Conservation (phyloP, 1,140 invertebrate genomes). For the Lutraria rhynchaena region DNA sequence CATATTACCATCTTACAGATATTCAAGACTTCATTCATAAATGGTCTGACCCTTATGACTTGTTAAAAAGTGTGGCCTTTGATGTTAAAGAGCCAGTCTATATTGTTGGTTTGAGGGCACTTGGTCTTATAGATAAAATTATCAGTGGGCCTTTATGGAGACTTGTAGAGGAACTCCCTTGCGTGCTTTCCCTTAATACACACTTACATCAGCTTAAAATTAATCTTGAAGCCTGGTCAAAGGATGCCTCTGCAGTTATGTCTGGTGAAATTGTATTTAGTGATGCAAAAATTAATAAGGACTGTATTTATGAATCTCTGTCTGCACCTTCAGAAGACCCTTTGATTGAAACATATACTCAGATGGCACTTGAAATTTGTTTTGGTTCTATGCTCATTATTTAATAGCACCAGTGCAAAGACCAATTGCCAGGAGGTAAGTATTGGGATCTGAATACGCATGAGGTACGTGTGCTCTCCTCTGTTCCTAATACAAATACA, state of each 20-base stretch:
- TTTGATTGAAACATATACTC: neutral
- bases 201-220: constrained; percentile 4
- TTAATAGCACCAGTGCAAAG: neutral
- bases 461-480: neutral
- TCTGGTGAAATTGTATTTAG: constrained; percentile 13
- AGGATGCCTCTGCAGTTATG: neutral
- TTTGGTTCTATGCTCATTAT: neutral
- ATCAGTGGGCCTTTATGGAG: constrained; percentile 19
- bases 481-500: constrained; percentile 5
- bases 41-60: neutral
- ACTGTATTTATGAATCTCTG: constrained; percentile 18
- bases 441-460: neutral
- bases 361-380: constrained; percentile 10
- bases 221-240: neutral
- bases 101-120: neutral
- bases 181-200: constrained; percentile 1
- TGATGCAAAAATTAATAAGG: neutral
- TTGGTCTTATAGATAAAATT: constrained; percentile 26
- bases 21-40: no score
- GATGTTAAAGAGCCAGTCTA: neutral
- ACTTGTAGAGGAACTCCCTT: neutral
- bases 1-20: no score
- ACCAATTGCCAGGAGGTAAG: constrained; percentile 16
- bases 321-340: neutral
- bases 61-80: neutral